These are phyloP conservation scores for Lochmaea crataegi DNA, from an alignment of 2,888 invertebrate genomes.

Conservation along the genomic window DNA sequence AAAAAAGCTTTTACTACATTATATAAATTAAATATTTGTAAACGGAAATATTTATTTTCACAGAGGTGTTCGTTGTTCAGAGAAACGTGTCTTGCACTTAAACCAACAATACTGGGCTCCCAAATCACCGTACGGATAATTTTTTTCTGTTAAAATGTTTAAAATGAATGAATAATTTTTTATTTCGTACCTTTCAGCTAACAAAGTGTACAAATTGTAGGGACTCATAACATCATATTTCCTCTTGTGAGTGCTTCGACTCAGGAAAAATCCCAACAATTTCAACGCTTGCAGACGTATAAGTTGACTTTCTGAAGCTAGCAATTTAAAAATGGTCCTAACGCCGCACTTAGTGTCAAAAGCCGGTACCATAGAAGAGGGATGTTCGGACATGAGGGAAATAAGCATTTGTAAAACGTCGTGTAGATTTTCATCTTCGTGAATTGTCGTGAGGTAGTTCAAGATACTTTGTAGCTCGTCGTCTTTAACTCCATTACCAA, in stretches of 20 bases:
- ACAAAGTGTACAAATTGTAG: conserved; percentile 95
- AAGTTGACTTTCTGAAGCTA: conserved; percentile 95
- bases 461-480: conserved; percentile 98
- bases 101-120: no score
- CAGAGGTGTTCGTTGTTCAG: no score
- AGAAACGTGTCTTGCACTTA: no score
- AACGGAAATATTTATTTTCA: no score
- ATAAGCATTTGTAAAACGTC: conserved; percentile 98
- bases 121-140: no score
- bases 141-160: no score
- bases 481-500: conserved; percentile 96
- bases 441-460: conserved; percentile 97
- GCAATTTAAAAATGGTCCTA: conserved; percentile 94
- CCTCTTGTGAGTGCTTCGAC: conserved; percentile 97
- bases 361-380: conserved; percentile 98
- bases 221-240: conserved; percentile 99
- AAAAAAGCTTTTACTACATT: no score
- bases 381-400: conserved; percentile 97
- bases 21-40: no score
- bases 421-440: conserved; percentile 98
- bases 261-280: conserved; percentile 96
- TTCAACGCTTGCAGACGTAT: conserved; percentile 96
- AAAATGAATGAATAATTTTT: no score
- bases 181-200: conserved; percentile 75
- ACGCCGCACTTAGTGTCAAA: conserved; percentile 98